Percentiles rank a stretch among this genome's conserved stretches.
phyloP scores from a whole-genome alignment of 2,888 invertebrate species.

The Drosophila mimica region DNA sequence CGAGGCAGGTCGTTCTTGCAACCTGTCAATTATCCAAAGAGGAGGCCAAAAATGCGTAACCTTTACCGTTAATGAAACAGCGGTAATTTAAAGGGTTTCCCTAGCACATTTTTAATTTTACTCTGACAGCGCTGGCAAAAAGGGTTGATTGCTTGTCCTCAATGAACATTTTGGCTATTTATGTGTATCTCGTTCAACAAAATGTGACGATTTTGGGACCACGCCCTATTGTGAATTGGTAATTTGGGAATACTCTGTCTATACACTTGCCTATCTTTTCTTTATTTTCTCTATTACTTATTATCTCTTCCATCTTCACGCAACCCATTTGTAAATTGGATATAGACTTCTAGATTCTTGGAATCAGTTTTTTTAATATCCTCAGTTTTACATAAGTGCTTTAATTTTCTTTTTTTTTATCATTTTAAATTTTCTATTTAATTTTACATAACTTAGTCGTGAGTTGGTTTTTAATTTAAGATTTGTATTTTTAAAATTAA shows the following conservation, averaged over 20 bases:
- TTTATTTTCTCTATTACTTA: not conserved
- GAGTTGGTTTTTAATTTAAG: too few species aligned
- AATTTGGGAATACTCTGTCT: not conserved
- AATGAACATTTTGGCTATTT: not conserved
- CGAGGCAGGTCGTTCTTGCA: slow-evolving; percentile 1
- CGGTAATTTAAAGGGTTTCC: not conserved
- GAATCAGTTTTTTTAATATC: too few species aligned
- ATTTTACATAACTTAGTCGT: too few species aligned
- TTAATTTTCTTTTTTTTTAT: too few species aligned
- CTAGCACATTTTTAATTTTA: not conserved
- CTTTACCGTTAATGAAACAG: slow-evolving; percentile 8
- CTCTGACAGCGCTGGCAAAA: not conserved
- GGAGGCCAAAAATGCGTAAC: not conserved
- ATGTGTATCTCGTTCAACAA: not conserved
- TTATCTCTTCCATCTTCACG: too few species aligned
- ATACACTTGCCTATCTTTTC: not conserved
- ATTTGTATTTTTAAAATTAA: too few species aligned
- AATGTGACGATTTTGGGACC: not conserved
- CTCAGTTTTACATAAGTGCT: too few species aligned
- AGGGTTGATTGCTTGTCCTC: not conserved
- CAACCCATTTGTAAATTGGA: too few species aligned
- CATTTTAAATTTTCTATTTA: too few species aligned
- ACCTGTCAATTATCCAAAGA: slow-evolving; percentile 13
- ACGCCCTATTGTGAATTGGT: not conserved
- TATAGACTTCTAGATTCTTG: too few species aligned